phyloP scores from a whole-genome alignment of 2,888 invertebrate species.

The Drosophila setosimentum region DNA sequence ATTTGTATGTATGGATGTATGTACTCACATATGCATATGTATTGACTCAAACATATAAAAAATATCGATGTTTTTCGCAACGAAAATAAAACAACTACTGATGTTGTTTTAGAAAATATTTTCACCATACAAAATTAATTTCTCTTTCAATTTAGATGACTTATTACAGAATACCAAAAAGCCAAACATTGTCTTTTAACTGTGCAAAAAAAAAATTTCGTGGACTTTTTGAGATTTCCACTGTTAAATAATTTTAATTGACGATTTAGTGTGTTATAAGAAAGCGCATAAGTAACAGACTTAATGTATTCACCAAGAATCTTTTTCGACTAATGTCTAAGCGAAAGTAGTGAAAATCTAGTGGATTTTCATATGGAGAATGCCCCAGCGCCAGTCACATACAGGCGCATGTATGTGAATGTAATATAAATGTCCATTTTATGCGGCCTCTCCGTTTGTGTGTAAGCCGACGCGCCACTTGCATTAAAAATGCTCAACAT shows the following conservation, averaged over 20 bases:
- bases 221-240: neutral
- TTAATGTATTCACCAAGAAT: neutral
- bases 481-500: slow-evolving; percentile 65
- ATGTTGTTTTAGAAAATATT: slow-evolving; percentile 14
- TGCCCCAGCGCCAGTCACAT: neutral
- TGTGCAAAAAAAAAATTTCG: neutral
- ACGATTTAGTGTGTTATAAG: neutral
- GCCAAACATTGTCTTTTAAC: neutral
- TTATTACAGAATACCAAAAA: neutral
- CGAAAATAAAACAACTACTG: neutral
- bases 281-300: no score
- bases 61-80: slow-evolving; percentile 49
- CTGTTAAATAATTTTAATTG: slow-evolving; percentile 1
- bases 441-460: slow-evolving; percentile 45
- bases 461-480: slow-evolving; percentile 47
- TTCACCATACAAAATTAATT: neutral
- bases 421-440: slow-evolving; percentile 60
- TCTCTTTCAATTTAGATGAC: neutral
- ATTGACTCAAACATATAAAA: slow-evolving; percentile 19
- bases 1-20: neutral
- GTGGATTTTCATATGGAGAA: slow-evolving; percentile 24
- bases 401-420: slow-evolving; percentile 16
- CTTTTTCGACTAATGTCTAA: neutral
- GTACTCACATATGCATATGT: neutral
- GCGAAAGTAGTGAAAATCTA: neutral